phyloP scores from a whole-genome alignment of 1,140 invertebrate genomes.

The Caenorhabditis elegans region DNA sequence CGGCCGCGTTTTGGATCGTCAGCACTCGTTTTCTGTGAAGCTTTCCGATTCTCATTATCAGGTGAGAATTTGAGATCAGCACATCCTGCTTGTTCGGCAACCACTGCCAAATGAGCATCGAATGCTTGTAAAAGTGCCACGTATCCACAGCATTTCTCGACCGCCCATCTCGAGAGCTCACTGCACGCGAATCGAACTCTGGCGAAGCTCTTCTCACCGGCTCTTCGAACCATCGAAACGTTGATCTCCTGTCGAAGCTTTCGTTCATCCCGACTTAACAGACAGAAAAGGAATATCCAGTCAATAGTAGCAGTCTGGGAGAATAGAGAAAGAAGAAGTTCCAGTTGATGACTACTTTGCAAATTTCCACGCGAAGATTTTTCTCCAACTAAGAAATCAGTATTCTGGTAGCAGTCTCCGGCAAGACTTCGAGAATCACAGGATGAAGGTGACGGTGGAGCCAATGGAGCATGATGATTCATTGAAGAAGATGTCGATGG shows the following conservation, averaged over 20 bases:
- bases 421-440: conserved; percentile 6
- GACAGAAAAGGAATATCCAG: conserved; percentile 39
- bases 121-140: conserved; percentile 25
- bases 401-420: conserved; percentile 20
- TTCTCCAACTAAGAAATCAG: conserved; percentile 9
- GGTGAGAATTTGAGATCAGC: background rate
- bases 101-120: conserved; percentile 29
- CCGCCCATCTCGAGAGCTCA: conserved; percentile 26
- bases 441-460: background rate
- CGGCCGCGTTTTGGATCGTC: background rate
- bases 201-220: conserved; percentile 1
- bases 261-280: conserved; percentile 23
- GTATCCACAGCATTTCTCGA: conserved; percentile 36
- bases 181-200: conserved; percentile 27
- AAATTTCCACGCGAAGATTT: background rate
- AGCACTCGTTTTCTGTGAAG: background rate
- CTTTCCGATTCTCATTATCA: background rate
- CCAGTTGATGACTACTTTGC: conserved; percentile 7
- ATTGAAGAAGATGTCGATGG: background rate
- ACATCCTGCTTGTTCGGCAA: conserved; percentile 22
- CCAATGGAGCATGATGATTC: background rate
- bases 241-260: conserved; percentile 15
- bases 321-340: conserved; percentile 15
- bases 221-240: background rate
- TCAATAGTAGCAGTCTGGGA: conserved; percentile 30